Evolutionary conservation across 2,888 invertebrate genomes (phyloP).

Genomic region (Scotopteryx bipunctaria): DNA sequence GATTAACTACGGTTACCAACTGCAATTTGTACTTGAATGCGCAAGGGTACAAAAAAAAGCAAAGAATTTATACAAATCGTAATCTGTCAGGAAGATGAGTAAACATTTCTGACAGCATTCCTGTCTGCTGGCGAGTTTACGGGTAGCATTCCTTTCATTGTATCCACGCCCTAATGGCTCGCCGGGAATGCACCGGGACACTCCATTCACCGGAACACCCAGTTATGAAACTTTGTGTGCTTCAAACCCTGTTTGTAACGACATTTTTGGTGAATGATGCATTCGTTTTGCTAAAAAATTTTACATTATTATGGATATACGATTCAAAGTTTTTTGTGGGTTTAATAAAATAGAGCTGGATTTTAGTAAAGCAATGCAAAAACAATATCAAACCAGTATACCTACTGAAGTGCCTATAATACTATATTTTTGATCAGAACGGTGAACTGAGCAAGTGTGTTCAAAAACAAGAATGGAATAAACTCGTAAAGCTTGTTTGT

Average conservation of each 20-base stretch:
- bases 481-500: slow-evolving; percentile 7
- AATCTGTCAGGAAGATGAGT: slow-evolving; percentile 51
- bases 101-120: slow-evolving; percentile 69
- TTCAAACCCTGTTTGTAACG: slow-evolving; percentile 34
- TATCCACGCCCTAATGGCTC: slow-evolving; percentile 53
- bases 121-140: slow-evolving; percentile 51
- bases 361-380: neutral
- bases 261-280: slow-evolving; percentile 44
- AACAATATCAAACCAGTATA: neutral
- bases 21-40: slow-evolving; percentile 30
- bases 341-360: no score
- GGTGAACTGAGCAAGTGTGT: slow-evolving; percentile 11
- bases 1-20: slow-evolving; percentile 12
- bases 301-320: no score
- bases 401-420: neutral
- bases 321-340: no score
- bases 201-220: slow-evolving; percentile 57
- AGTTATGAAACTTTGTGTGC: slow-evolving; percentile 42
- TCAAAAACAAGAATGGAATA: slow-evolving; percentile 1
- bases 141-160: slow-evolving; percentile 59
- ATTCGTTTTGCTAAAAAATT: slow-evolving; percentile 30
- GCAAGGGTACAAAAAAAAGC: slow-evolving; percentile 13
- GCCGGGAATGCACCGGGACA: slow-evolving; percentile 60
- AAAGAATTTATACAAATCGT: no score
- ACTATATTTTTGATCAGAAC: neutral